Evolutionary conservation across 2,888 invertebrate genomes (phyloP), one percentile per base, ranked within the genome.

Genomic region (Boloria selene): DNA sequence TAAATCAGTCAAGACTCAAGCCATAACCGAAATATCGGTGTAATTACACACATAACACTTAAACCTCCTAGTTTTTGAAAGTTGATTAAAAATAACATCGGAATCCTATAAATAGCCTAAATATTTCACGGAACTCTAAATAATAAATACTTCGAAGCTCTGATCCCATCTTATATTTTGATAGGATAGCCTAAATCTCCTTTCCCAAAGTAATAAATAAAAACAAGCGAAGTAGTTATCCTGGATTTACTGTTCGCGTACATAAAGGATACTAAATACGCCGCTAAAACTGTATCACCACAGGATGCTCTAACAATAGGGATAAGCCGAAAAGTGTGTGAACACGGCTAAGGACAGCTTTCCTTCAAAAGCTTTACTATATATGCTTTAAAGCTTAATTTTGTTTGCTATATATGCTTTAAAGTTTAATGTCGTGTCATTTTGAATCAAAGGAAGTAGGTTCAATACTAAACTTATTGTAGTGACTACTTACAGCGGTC

Each of bases 261-360:
- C 31, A 31, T n/a, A 31, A 16, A n/a, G 31, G 31, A 55, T 55
- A 55, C 55, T 31, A 44, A 44, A 55, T 18, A 55, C 55, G 13
- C 22, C 42, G 14, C 44, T 55, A 44, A 51, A 26, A 61, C 42
- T 22, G 26, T 61, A 42, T 60, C 50, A 60, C 61, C 52, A n/a
- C 52, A 52, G 44, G 26, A 61, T 59, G 44, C 22, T 16, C 22
- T 44, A 17, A 42, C 60, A 52, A 61, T 52, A 52, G 18, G 44
- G 52, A 44, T 61, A 22, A 18, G 44, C 44, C 18, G 44, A 44
- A 44, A 52, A 22, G 51, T n/a, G 51, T 17, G 44, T 18, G 26
- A 61, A 44, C 44, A 44, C 31, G 18, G 51, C 1, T 14, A 44
- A 16, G 16, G 44, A 7, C n/a, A 26, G 52, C 31, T 52, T 26